Conservation (phyloP, 2,797 vertebrate genomes). For the Epinephelus coioides region DNA sequence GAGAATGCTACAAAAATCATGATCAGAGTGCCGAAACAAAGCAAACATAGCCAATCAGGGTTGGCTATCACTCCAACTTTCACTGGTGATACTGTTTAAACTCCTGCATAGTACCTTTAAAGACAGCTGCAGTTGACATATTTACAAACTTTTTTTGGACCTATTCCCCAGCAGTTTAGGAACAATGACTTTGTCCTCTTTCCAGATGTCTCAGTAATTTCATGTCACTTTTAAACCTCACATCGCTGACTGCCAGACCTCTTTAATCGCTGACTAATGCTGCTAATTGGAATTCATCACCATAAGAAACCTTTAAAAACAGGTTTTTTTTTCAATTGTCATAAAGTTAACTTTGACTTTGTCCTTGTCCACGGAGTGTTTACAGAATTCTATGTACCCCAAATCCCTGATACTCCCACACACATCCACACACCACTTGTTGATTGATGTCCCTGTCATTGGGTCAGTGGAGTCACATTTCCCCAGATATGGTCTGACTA, state of each 20-base stretch:
- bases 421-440: conserved; percentile 48
- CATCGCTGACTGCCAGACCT: conserved; percentile 9
- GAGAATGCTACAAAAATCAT: no score
- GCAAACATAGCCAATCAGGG: no score
- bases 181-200: conserved; percentile 7
- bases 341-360: conserved; percentile 23
- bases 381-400: conserved; percentile 22
- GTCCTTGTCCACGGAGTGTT: conserved; percentile 39
- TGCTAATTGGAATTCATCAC: conserved; percentile 28
- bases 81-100: no score
- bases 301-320: conserved; percentile 9
- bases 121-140: not conserved
- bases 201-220: conserved; percentile 16
- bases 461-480: conserved; percentile 71
- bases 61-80: no score
- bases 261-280: conserved; percentile 22
- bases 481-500: conserved; percentile 63
- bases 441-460: conserved; percentile 77
- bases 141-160: not conserved
- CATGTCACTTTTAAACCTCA: not conserved
- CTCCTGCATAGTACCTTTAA: not conserved
- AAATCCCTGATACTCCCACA: conserved; percentile 19
- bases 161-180: not conserved
- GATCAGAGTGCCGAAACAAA: no score
- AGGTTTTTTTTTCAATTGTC: conserved; percentile 24